Percentiles rank a stretch among this genome's conserved stretches.
phyloP scores from a whole-genome alignment of 2,888 invertebrate genomes.

The Drosophila demipolita region DNA sequence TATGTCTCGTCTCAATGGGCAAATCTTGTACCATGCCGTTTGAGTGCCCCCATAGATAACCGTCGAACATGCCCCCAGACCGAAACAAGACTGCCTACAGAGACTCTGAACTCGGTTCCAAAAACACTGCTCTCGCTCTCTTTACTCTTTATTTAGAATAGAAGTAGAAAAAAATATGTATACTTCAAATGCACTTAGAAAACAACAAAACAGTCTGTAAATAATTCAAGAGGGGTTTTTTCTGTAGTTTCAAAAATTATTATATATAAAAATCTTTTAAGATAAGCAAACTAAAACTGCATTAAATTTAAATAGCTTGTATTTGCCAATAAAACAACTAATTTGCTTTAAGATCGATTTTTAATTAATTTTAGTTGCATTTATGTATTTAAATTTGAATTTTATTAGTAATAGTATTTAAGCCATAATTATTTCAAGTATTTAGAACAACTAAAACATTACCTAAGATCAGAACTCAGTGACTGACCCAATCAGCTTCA shows the following conservation, averaged over 20 bases:
- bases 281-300: not conserved
- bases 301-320: not conserved
- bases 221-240: not conserved
- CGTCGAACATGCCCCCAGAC: constrained; percentile 51
- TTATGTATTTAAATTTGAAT: not conserved
- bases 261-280: not conserved
- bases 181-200: constrained; percentile 7
- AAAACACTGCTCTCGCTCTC: constrained; percentile 17
- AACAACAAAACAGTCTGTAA: fast-evolving
- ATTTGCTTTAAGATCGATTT: not conserved
- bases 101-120: constrained; percentile 24
- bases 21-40: constrained; percentile 67
- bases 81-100: constrained; percentile 19
- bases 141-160: not conserved
- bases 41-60: constrained; percentile 61
- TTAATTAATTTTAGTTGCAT: not conserved
- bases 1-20: constrained; percentile 74
- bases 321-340: too few species aligned
- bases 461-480: not conserved
- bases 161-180: constrained; percentile 32
- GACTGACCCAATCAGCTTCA: not conserved
- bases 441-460: not conserved
- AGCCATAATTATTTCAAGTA: not conserved
- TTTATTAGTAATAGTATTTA: not conserved
- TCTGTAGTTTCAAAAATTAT: not conserved